Base-by-base conservation (phyloP, 1,140 invertebrate genomes). In the Atopsyche davidsoni region DNA sequence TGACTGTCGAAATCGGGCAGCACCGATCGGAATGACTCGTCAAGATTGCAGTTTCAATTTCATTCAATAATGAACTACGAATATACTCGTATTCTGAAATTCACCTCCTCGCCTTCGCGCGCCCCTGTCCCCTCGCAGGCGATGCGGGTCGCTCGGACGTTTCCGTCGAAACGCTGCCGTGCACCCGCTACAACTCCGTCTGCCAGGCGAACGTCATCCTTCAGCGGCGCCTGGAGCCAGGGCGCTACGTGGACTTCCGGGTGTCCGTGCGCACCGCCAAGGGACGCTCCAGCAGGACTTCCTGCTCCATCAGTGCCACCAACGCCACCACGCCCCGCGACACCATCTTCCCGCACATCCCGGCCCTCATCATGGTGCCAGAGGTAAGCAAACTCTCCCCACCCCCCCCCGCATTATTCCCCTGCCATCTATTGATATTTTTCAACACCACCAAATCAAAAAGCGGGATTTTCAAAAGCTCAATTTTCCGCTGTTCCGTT, bases 121-220 rank as follows among this genome's bases (percentile, higher is more conserved):
- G n/a, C 24, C 6, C 24, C n/a, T n/a, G n/a, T n/a, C n/a, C n/a
- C n/a, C n/a, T n/a, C n/a, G 36, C 49, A 72, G 79, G 80, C 73
- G 67, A 81, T 75, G 66, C 75, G 64, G 80, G 81, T 50, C 79
- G 79, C 46, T 76, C 82, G 24, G 79, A 85, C 59, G 81, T 89
- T 28, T 76, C 79, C 57, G 77, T 90, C 44, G 85, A 88, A 66
- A 81, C 82, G 57, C 75, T 90, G 17, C 86, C 87, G 25, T 91
- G 88, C 71, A 84, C 81, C 13, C 76, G 82, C 42, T 88, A 88
- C 70, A 86, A 88, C 69, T 87, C 86, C 17, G 81, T 86, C 45
- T 90, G 87, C 65, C 85, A 89, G 64, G 87, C 87, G 10, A 90
- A 91, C 65, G 83, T 92, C 40, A 79, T 89, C 41, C 71, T 92